These are phyloP conservation scores for Drosophila chauvacae DNA, from an alignment of 1,140 invertebrate species.

Conservation along the genomic window DNA sequence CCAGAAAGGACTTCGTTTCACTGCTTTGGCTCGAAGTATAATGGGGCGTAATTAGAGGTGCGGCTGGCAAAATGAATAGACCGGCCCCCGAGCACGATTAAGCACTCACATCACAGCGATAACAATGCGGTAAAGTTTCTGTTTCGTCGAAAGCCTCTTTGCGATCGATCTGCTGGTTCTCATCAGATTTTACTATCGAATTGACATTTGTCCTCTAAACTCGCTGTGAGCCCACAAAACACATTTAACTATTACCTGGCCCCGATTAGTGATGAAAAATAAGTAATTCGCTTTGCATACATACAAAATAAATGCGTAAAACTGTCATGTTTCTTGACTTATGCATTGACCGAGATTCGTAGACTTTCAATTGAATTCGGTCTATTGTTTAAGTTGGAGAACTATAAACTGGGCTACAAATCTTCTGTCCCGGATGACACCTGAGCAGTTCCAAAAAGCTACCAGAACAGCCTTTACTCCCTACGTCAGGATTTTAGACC, in stretches of 20 bases:
- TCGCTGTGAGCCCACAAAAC: background rate
- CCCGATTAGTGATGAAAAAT: background rate
- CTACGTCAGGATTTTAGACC: too few relatives aligned
- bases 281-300: too few relatives aligned
- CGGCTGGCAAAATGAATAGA: slow-evolving; percentile 26
- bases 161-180: background rate
- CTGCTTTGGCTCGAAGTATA: slow-evolving; percentile 15
- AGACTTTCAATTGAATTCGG: too few relatives aligned
- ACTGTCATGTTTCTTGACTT: background rate
- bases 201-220: slow-evolving; percentile 5
- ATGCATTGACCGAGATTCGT: too few relatives aligned
- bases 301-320: too few relatives aligned
- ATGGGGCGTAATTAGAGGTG: slow-evolving; percentile 46
- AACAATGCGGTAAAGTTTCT: slow-evolving; percentile 22
- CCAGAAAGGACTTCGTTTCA: slow-evolving; percentile 7
- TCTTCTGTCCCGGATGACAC: too few relatives aligned
- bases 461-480: too few relatives aligned
- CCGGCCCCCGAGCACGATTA: slow-evolving; percentile 9
- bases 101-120: slow-evolving; percentile 14
- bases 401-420: too few relatives aligned
- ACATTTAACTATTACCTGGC: background rate
- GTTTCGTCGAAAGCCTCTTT: background rate
- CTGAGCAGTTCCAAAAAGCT: too few relatives aligned
- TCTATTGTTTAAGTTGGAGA: too few relatives aligned
- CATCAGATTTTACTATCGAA: background rate